phyloP scores from a whole-genome alignment of 2,888 invertebrate species.

The Blera fallax region DNA sequence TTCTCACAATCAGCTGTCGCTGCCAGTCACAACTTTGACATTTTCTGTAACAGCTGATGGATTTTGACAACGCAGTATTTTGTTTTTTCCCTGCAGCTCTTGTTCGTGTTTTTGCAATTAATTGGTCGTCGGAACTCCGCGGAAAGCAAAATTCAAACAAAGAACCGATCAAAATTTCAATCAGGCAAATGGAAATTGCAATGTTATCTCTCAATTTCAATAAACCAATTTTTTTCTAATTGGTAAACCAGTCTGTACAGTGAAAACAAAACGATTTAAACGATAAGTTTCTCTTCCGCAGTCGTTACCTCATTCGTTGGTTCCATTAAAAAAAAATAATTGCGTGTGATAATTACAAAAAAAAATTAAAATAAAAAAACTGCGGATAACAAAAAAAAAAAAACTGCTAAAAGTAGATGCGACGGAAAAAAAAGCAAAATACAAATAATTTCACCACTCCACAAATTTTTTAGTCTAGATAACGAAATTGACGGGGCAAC shows the following conservation, averaged over 20 bases:
- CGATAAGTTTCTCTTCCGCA: not conserved
- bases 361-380: not conserved
- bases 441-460: not conserved
- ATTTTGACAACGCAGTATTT: constrained; percentile 60
- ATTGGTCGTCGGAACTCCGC: not conserved
- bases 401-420: constrained; percentile 26
- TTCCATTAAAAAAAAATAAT: not conserved
- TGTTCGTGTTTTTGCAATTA: constrained; percentile 37
- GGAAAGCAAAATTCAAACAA: constrained; percentile 3
- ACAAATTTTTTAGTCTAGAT: not conserved
- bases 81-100: constrained; percentile 21
- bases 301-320: constrained; percentile 12
- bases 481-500: constrained; percentile 21
- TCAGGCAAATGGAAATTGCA: constrained; percentile 3
- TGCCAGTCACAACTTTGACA: constrained; percentile 13
- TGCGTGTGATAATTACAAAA: not conserved
- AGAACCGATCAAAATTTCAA: not conserved
- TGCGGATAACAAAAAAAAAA: not conserved
- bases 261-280: not conserved
- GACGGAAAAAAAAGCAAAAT: not conserved
- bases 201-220: not conserved
- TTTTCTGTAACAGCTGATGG: constrained; percentile 20
- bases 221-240: not conserved
- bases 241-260: not conserved
- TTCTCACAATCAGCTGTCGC: constrained; percentile 15